phyloP scores from a whole-genome alignment of 1,140 invertebrate species.

The Marisa cornuarietis region DNA sequence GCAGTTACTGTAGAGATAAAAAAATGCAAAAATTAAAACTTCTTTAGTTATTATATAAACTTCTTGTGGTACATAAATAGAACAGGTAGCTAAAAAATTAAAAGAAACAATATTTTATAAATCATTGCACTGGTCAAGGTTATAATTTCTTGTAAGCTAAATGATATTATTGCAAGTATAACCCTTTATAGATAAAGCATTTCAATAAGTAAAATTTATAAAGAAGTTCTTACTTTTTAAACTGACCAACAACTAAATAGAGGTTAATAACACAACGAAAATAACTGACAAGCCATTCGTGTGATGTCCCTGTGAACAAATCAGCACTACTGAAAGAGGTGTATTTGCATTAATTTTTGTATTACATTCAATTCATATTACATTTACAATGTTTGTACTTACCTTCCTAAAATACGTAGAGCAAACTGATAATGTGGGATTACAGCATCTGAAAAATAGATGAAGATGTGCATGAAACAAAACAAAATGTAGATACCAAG shows the following conservation, averaged over 20 bases:
- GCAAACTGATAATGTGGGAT: constrained; percentile 55
- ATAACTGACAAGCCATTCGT: constrained; percentile 15
- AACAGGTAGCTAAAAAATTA: background rate
- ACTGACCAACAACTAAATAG: background rate
- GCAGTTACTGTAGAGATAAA: constrained; percentile 26
- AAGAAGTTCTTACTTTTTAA: background rate
- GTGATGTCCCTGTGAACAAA: background rate
- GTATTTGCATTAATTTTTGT: too few relatives aligned
- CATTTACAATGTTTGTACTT: constrained; percentile 4
- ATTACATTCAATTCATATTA: too few relatives aligned
- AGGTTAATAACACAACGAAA: constrained; percentile 38
- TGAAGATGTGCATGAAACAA: background rate
- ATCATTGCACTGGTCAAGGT: background rate
- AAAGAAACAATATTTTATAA: background rate
- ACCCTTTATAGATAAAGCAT: background rate
- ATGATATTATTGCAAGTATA: background rate
- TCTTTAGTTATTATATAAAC: background rate
- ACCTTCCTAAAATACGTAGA: constrained; percentile 55
- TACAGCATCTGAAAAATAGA: constrained; percentile 49
- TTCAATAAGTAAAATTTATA: too few relatives aligned
- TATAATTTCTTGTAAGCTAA: background rate
- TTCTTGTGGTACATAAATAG: background rate
- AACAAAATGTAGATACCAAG: background rate
- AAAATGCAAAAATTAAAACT: constrained; percentile 1
- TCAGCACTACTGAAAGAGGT: too few relatives aligned